A percentile compares a stretch with the other conserved stretches of the same genome.
Evolutionary conservation across 2,888 invertebrate species (phyloP).

Genomic region (Nymphalis polychloros): DNA sequence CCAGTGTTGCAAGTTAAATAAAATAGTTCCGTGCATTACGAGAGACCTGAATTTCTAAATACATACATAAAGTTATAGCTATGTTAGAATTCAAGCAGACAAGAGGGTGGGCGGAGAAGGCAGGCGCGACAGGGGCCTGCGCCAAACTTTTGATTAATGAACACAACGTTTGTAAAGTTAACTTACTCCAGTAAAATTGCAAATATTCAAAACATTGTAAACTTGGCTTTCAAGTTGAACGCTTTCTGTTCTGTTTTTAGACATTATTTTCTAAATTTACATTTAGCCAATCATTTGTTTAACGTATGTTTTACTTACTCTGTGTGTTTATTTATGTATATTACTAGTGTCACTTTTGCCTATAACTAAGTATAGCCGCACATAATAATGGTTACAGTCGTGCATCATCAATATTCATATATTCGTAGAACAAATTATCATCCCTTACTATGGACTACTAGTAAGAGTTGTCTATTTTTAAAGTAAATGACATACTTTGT

Average conservation of each 20-base stretch:
- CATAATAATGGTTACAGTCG: constrained; percentile 28
- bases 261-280: constrained; percentile 12
- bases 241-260: constrained; percentile 29
- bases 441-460: constrained; percentile 23
- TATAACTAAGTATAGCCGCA: constrained; percentile 9
- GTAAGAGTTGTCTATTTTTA: background rate
- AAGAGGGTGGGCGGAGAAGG: constrained; percentile 62
- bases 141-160: constrained; percentile 82
- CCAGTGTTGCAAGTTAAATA: constrained; percentile 57
- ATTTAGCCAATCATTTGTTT: background rate
- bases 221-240: constrained; percentile 49
- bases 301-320: too few relatives aligned
- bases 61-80: constrained; percentile 40
- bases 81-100: constrained; percentile 51
- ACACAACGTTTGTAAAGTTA: constrained; percentile 76
- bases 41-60: constrained; percentile 56
- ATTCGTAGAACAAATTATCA: constrained; percentile 35
- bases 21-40: constrained; percentile 48
- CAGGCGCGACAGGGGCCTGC: constrained; percentile 64
- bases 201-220: constrained; percentile 71
- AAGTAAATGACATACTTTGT: background rate
- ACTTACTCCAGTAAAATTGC: constrained; percentile 69
- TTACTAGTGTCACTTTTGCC: background rate
- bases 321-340: constrained; percentile 10
- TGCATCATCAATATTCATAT: constrained; percentile 36